Percentiles rank a stretch among this genome's conserved stretches.
Evolutionary conservation across 64 coral and sea anemone species (phyloP).

Genomic region (Actinia tenebrosa): DNA sequence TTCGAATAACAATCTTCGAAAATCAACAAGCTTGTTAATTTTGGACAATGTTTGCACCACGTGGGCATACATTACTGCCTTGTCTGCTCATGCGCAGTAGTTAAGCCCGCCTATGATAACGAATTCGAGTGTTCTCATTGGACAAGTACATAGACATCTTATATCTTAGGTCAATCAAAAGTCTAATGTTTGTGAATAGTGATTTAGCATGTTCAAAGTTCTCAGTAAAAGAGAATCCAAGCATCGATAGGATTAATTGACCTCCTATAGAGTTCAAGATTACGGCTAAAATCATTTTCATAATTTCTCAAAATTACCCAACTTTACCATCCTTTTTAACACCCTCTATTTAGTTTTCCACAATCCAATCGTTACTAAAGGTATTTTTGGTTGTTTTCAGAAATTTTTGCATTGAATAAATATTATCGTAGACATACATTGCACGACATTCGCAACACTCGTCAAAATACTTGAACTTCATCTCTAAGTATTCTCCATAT

Average conservation of each 20-base stretch:
- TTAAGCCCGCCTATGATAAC: constrained; percentile 26
- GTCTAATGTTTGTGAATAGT: constrained; percentile 19
- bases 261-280: neutral
- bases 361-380: neutral
- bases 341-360: neutral
- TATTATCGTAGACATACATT: neutral
- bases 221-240: neutral
- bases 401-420: neutral
- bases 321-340: neutral
- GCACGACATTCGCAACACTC: neutral
- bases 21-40: constrained; percentile 99
- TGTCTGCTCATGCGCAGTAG: constrained; percentile 43
- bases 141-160: constrained; percentile 29
- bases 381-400: neutral
- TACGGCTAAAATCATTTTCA: neutral
- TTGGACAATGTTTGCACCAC: constrained; percentile 95
- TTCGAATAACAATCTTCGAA: constrained; percentile 75
- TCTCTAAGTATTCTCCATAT: neutral
- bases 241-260: neutral
- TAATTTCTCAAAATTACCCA: neutral
- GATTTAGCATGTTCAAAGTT: neutral
- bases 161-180: constrained; percentile 56
- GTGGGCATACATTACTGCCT: constrained; percentile 58
- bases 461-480: neutral
- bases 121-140: constrained; percentile 29